These are phyloP conservation scores for Philantomba maxwellii DNA, from an alignment of 2,113 vertebrate species.

Conservation along the genomic window DNA sequence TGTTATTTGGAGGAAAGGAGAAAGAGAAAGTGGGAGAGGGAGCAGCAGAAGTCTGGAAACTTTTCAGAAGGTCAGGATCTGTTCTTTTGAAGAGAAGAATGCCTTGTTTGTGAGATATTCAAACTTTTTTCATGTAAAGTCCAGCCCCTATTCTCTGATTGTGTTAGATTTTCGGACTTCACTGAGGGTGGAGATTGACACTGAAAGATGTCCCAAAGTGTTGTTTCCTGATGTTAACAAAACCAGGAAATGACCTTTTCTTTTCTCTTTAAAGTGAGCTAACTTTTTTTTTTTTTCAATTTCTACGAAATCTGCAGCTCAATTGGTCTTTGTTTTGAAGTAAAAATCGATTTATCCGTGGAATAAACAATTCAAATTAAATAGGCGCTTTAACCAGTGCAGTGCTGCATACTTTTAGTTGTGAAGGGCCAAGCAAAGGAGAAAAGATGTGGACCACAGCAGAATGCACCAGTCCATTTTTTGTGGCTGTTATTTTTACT, in stretches of 20 bases:
- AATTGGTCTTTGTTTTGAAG: conserved; percentile 24
- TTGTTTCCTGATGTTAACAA: conserved; percentile 41
- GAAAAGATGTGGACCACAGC: conserved; percentile 57
- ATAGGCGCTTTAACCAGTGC: neutral
- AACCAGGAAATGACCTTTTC: conserved; percentile 62
- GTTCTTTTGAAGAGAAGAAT: neutral
- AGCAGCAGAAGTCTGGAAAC: neutral
- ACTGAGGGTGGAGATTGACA: neutral
- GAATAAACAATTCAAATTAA: neutral
- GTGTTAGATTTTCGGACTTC: neutral
- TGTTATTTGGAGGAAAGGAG: neutral
- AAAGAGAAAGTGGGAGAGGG: neutral
- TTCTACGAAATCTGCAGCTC: conserved; percentile 56
- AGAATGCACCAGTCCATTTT: conserved; percentile 48
- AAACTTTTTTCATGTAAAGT: neutral
- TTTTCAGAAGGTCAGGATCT: neutral
- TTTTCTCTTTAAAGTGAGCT: conserved; percentile 57
- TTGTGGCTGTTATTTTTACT: conserved; percentile 23
- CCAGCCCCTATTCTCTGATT: neutral
- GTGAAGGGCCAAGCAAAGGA: neutral
- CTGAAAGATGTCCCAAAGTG: neutral
- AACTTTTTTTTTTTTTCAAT: neutral
- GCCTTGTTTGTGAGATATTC: neutral
- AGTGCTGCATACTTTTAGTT: neutral
- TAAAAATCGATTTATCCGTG: neutral